Percentiles rank a stretch among this genome's conserved stretches.
Conservation (phyloP, 2,113 vertebrate genomes). For the Melospiza georgiana region DNA sequence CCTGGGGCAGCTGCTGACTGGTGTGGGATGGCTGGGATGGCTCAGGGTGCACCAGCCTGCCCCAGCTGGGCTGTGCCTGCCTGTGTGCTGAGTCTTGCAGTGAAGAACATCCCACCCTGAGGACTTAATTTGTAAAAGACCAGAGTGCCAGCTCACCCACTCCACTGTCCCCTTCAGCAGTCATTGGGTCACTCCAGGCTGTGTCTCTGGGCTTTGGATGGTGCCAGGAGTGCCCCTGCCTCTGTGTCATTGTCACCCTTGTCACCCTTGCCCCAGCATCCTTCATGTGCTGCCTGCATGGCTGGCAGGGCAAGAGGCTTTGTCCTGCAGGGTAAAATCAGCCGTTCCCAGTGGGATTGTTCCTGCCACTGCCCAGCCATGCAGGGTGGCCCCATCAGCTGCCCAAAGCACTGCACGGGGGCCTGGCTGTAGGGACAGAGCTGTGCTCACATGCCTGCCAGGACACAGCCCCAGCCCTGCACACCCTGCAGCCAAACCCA, state of each 20-base stretch:
- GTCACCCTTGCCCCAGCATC: neutral
- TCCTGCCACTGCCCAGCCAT: neutral
- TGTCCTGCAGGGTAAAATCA: neutral
- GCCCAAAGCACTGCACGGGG: neutral
- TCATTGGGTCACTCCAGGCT: rapidly evolving
- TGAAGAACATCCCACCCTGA: neutral
- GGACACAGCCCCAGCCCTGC: neutral
- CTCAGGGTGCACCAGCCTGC: neutral
- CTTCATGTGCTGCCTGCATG: neutral
- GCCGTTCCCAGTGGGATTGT: neutral
- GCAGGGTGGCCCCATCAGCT: neutral
- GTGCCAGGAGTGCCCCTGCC: neutral
- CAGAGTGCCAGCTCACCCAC: neutral
- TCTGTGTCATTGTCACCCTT: neutral
- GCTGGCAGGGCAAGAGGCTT: neutral
- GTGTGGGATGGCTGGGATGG: neutral
- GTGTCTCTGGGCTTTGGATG: neutral
- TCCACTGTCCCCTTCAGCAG: neutral
- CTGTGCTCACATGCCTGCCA: neutral
- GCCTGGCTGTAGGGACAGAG: neutral
- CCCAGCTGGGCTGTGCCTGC: neutral
- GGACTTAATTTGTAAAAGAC: neutral
- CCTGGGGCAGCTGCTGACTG: neutral
- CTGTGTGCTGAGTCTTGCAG: neutral
- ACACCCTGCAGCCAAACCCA: rapidly evolving